Evolutionary conservation across 2,113 vertebrate species (phyloP).

Genomic region (Fulica atra): DNA sequence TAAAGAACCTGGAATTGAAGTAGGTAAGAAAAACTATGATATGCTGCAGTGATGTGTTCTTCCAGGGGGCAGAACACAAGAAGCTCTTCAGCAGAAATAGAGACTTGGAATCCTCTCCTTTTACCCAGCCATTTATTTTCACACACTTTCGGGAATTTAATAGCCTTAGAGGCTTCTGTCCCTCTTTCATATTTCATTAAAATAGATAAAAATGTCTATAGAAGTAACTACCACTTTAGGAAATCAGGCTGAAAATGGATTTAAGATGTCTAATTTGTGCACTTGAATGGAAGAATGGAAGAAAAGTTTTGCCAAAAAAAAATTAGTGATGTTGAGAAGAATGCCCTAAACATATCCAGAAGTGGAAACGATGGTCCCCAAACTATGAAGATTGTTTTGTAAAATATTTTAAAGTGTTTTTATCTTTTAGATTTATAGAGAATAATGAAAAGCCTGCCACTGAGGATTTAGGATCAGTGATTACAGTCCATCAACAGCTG

Average conservation of each 20-base stretch:
- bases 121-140: neutral
- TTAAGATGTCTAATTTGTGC: neutral
- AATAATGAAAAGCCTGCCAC: neutral
- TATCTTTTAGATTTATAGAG: neutral
- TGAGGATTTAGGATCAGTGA: neutral
- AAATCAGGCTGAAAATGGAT: neutral
- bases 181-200: neutral
- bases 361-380: neutral
- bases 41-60: neutral
- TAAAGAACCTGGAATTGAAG: neutral
- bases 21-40: neutral
- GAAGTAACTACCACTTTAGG: neutral
- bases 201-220: neutral
- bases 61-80: neutral
- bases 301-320: neutral
- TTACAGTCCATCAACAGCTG: neutral
- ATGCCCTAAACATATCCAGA: neutral
- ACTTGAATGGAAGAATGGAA: neutral
- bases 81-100: neutral
- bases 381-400: neutral
- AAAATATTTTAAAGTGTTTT: neutral
- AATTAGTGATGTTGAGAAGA: neutral
- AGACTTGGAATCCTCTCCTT: neutral
- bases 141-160: neutral
- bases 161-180: neutral